These are phyloP conservation scores for Gavia stellata DNA, from an alignment of 2,113 vertebrate species.

Conservation along the genomic window DNA sequence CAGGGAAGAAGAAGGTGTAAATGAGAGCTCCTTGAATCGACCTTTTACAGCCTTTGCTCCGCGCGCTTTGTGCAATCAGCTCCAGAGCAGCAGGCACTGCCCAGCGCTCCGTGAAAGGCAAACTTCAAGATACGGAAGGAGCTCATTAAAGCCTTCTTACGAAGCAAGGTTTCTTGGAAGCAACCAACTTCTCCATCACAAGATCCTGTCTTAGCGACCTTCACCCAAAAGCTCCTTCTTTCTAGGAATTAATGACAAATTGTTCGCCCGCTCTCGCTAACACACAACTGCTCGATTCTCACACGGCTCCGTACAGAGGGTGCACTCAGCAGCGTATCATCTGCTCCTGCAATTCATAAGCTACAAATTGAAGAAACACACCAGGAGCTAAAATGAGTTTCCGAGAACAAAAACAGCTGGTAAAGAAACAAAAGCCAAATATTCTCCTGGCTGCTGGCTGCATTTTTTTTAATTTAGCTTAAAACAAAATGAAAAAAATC, in stretches of 20 bases:
- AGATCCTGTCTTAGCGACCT: neutral
- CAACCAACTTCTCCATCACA: neutral
- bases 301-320: neutral
- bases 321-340: neutral
- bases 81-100: neutral
- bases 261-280: neutral
- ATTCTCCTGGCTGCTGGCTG: conserved; percentile 19
- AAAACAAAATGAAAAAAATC: conserved; percentile 32
- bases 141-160: neutral
- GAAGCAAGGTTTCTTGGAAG: neutral
- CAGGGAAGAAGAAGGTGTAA: neutral
- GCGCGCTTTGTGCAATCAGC: fast-evolving
- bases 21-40: fast-evolving
- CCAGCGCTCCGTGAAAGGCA: fast-evolving
- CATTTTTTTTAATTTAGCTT: neutral
- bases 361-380: conserved; percentile 29
- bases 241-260: conserved; percentile 3
- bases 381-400: conserved; percentile 28
- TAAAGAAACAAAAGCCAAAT: conserved; percentile 53
- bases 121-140: neutral
- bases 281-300: neutral
- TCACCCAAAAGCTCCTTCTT: neutral
- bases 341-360: conserved; percentile 18
- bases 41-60: neutral
- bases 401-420: conserved; percentile 64